Evolutionary conservation across 2,113 vertebrate genomes (phyloP), one percentile per base, ranked within the genome.

Genomic region (Zosterops pallidus): DNA sequence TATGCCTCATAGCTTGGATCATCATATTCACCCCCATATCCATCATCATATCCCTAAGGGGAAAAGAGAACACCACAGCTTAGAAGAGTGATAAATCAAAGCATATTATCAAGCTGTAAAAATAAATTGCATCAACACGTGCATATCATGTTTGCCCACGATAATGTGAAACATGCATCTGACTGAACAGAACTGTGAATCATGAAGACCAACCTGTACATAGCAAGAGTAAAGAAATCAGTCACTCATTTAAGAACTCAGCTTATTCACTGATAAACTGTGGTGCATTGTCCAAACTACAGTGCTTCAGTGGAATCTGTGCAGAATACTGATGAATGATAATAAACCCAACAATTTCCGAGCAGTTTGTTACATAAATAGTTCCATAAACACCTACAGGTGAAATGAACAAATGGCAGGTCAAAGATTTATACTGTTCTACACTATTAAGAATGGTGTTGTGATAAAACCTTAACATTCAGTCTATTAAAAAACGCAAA

Each of bases 1-100:
- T 99, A 99, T 18, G 98, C 90, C 85, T 99, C 99, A 55, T 99
- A 99, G 94, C 98, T 98, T 92, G 99, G 98, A 39, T 99, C 99
- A 49, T 99, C 99, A 79, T 99, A 99, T 97, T 99, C 99, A 78
- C 98, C 99, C 26, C 98, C 99, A 46, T 99, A 99, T 71, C 99
- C 98, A 78, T 99, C 99, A 97, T 99, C 99, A 2, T 99, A 99
- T 50, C 98, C 98, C 99, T 99, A 94, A 62, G 77, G 95, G 37
- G 83, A 96, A 91, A 86, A 62, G 2, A 62, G 63, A 95, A 80
- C 18, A 80, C 29, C 20, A 65, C 15, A 82, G 53, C 74, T 97
- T 44, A 92, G 71, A 62, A 84, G 22, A 78, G 19, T 33, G 47
- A 93, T 89, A 92, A 82, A 91, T 89, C 74, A 87, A 89, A 69